These are phyloP conservation scores for Platyrinchus mystaceus DNA, from an alignment of 2,797 vertebrate genomes.

Conservation along the genomic window DNA sequence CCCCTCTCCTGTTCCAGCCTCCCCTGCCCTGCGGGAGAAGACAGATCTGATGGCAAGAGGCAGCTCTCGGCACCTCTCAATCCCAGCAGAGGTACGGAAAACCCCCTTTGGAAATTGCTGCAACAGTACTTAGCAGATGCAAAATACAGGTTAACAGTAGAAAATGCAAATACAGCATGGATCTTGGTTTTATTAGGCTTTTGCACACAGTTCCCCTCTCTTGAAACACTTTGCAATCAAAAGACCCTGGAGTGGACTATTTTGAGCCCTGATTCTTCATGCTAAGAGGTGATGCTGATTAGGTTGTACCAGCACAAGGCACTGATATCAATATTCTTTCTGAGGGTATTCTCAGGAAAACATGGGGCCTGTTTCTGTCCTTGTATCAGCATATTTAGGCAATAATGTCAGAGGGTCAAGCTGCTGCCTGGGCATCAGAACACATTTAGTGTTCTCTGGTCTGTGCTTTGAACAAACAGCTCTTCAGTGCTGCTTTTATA, in stretches of 20 bases:
- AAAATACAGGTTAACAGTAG: background rate
- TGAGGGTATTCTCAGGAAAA: background rate
- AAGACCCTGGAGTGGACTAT: constrained; percentile 72
- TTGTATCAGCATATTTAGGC: background rate
- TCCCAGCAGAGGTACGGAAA: background rate
- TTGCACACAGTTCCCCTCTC: constrained; percentile 50
- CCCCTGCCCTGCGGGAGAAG: background rate
- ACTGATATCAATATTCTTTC: background rate
- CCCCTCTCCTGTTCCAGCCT: background rate
- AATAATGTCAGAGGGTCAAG: background rate
- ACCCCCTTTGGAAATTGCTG: background rate
- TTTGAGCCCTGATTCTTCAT: constrained; percentile 61
- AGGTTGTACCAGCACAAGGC: constrained; percentile 44
- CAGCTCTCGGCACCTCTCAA: background rate
- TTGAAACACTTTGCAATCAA: constrained; percentile 74
- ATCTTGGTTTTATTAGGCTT: background rate
- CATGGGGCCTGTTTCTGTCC: background rate
- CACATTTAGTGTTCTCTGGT: background rate
- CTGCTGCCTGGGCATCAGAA: background rate
- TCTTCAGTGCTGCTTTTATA: background rate
- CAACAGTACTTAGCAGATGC: background rate
- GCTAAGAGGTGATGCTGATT: constrained; percentile 69
- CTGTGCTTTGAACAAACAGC: background rate
- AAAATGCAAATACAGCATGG: background rate
- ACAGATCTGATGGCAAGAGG: background rate